Evolutionary conservation across 2,888 invertebrate genomes (phyloP).

Genomic region (Ophion costatus): DNA sequence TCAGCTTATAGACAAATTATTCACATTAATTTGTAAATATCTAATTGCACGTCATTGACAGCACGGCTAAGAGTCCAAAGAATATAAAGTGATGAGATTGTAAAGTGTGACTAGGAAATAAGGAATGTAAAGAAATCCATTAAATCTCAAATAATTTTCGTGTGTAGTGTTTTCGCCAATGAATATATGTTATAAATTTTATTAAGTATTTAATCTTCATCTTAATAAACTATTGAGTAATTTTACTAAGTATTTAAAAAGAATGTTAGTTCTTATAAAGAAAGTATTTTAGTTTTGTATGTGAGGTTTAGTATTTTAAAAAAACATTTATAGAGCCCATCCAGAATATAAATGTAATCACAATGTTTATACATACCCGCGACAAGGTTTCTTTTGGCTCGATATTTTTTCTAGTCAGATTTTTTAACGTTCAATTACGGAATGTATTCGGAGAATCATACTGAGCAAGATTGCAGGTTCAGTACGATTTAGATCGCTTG

Average conservation of each 20-base stretch:
- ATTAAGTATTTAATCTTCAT: not conserved
- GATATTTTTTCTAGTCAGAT: conserved; percentile 57
- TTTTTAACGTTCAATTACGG: conserved; percentile 17
- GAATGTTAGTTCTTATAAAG: not conserved
- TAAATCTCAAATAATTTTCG: not conserved
- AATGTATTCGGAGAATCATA: conserved; percentile 25
- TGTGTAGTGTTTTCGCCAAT: not conserved
- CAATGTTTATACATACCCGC: conserved; percentile 20
- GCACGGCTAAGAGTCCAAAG: conserved; percentile 77
- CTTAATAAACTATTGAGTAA: not conserved
- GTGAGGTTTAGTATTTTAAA: not conserved
- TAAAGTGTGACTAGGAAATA: not conserved
- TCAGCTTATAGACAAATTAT: not conserved
- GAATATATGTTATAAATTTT: not conserved
- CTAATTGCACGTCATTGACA: conserved; percentile 30
- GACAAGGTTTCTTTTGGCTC: not conserved
- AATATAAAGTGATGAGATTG: conserved; percentile 52
- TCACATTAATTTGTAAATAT: not conserved
- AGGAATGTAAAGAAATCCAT: conserved; percentile 10
- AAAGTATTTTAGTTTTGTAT: not conserved
- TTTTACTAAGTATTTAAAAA: not conserved
- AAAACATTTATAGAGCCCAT: conserved; percentile 41
- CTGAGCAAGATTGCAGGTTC: not conserved
- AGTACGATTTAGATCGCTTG: not conserved
- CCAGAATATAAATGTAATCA: conserved; percentile 46